phyloP scores from a whole-genome alignment of 2,113 vertebrate genomes.

The Eira barbara region DNA sequence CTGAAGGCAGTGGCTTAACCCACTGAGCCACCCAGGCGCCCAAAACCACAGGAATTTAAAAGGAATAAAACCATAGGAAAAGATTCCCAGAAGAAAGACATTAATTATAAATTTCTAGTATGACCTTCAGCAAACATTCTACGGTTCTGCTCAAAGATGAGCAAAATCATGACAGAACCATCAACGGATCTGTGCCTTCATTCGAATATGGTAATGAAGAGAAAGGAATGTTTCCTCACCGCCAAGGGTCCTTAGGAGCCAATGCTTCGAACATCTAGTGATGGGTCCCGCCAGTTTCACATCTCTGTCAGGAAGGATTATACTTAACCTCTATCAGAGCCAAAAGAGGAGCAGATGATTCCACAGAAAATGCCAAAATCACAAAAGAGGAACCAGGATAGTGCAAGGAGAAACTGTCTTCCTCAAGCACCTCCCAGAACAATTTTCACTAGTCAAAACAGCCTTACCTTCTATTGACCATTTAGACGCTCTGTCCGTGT shows the following conservation, averaged over 20 bases:
- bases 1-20: too few species aligned
- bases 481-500: neutral
- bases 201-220: neutral
- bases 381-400: neutral
- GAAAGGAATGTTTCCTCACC: neutral
- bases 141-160: neutral
- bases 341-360: neutral
- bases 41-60: neutral
- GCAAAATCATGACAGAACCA: neutral
- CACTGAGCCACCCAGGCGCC: too few species aligned
- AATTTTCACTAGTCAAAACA: neutral
- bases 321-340: neutral
- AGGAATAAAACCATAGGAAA: neutral
- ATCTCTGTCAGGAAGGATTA: neutral
- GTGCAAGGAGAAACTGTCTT: neutral
- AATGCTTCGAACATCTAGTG: neutral
- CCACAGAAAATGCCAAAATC: neutral
- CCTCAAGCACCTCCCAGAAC: neutral
- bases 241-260: neutral
- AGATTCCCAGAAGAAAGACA: neutral
- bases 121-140: neutral
- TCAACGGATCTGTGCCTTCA: neutral
- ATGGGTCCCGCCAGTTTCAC: neutral
- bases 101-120: neutral
- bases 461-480: neutral